A percentile compares a stretch with the other conserved stretches of the same genome.
Evolutionary conservation across 2,113 vertebrate genomes (phyloP).

Genomic region (Phaethon lepturus): DNA sequence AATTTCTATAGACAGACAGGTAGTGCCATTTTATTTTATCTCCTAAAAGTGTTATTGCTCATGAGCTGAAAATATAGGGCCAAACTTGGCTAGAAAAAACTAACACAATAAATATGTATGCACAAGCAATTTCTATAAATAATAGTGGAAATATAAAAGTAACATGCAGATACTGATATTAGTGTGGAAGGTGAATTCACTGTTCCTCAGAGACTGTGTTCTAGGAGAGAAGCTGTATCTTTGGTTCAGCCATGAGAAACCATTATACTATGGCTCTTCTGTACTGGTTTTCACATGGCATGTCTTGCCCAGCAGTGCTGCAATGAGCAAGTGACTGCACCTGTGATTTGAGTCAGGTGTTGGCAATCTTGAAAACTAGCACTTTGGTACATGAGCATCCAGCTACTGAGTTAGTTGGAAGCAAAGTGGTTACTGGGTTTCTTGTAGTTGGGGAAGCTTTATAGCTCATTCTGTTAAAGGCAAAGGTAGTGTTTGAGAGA

Average conservation of each 20-base stretch:
- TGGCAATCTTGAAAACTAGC: background rate
- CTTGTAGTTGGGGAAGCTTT: fast-evolving
- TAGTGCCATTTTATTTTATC: background rate
- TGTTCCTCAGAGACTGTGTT: background rate
- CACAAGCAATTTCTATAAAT: slow-evolving; percentile 22
- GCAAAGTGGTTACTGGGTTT: fast-evolving
- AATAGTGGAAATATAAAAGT: background rate
- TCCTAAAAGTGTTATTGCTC: background rate
- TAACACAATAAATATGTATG: background rate
- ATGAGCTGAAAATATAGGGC: background rate
- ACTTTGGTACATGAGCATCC: background rate
- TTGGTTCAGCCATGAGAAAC: background rate
- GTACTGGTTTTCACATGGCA: background rate
- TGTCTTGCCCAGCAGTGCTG: background rate
- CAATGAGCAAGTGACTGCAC: background rate
- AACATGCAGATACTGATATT: background rate
- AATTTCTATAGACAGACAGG: background rate
- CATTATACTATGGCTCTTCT: background rate
- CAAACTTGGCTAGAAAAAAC: slow-evolving; percentile 15
- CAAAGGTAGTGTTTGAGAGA: background rate
- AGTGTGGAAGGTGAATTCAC: background rate
- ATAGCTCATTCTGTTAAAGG: fast-evolving
- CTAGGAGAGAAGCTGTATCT: background rate
- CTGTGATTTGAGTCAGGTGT: background rate
- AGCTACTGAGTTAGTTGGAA: background rate